Conservation (phyloP, 2,888 invertebrate species). For the Anthrax anthrax region DNA sequence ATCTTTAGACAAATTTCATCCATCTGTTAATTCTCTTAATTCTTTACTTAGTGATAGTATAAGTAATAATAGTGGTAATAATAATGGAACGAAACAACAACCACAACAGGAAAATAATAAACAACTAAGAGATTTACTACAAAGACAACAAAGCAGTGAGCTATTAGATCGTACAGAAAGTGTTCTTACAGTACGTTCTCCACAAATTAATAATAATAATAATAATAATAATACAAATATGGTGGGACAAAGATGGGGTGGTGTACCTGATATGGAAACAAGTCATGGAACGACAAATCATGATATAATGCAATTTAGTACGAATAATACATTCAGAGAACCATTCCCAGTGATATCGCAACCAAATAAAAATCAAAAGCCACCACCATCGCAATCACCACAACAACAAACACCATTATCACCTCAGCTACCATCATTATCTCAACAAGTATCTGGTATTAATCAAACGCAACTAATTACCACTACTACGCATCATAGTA, state of each 20-base stretch:
- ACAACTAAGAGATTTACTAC: conserved; percentile 66
- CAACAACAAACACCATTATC: neutral
- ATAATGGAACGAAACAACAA: neutral
- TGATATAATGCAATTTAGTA: neutral
- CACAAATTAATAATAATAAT: neutral
- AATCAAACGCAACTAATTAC: neutral
- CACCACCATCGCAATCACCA: neutral
- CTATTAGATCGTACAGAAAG: neutral
- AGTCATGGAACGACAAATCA: neutral
- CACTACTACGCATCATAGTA: too few species aligned
- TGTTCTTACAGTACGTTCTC: neutral
- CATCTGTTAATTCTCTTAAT: conserved; percentile 18
- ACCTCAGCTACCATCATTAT: neutral
- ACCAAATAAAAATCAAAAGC: conserved; percentile 12
- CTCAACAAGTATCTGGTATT: neutral
- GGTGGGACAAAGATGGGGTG: neutral
- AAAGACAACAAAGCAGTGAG: conserved; percentile 48
- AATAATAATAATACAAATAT: neutral
- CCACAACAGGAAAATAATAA: conserved; percentile 42
- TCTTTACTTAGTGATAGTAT: neutral
- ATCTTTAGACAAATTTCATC: conserved; percentile 28
- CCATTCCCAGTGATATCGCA: conserved; percentile 8
- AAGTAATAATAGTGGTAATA: neutral
- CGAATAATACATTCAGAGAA: conserved; percentile 8
- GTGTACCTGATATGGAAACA: neutral